phyloP scores from a whole-genome alignment of 2,797 vertebrate species.

The Lepus townsendii region DNA sequence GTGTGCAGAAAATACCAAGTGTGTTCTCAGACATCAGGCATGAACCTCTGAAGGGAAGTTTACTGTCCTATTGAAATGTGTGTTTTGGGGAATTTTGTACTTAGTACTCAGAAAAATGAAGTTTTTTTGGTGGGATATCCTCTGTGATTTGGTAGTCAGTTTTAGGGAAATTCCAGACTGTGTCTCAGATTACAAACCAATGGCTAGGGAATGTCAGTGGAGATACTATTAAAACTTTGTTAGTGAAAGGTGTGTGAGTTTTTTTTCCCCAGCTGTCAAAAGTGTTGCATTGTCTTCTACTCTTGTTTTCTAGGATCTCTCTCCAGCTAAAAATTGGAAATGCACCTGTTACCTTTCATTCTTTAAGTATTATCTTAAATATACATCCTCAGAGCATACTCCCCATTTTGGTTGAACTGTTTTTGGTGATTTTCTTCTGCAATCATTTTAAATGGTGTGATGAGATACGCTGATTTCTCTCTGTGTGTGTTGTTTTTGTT shows the following conservation, averaged over 20 bases:
- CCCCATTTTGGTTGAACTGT: not conserved
- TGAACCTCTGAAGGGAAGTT: conserved; percentile 27
- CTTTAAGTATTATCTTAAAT: not conserved
- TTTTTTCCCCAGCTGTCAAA: not conserved
- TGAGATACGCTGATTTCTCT: not conserved
- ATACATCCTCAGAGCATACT: not conserved
- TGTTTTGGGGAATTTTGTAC: conserved; percentile 26
- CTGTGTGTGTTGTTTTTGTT: not conserved
- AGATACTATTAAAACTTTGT: not conserved
- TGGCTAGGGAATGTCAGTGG: not conserved
- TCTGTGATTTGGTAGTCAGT: not conserved
- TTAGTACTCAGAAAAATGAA: not conserved
- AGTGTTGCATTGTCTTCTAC: not conserved
- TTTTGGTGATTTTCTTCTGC: not conserved
- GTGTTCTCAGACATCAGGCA: conserved; percentile 60
- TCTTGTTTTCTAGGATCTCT: not conserved
- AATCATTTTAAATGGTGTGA: not conserved
- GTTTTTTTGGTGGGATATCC: not conserved
- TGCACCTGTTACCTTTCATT: not conserved
- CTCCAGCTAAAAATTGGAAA: not conserved
- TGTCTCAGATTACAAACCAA: not conserved
- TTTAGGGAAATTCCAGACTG: conserved; percentile 39
- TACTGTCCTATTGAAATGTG: conserved; percentile 36
- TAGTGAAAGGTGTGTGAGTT: not conserved
- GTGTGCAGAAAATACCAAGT: conserved; percentile 62